These are phyloP conservation scores for Myiotriccus ornatus DNA, from an alignment of 2,797 vertebrate species.

Conservation along the genomic window DNA sequence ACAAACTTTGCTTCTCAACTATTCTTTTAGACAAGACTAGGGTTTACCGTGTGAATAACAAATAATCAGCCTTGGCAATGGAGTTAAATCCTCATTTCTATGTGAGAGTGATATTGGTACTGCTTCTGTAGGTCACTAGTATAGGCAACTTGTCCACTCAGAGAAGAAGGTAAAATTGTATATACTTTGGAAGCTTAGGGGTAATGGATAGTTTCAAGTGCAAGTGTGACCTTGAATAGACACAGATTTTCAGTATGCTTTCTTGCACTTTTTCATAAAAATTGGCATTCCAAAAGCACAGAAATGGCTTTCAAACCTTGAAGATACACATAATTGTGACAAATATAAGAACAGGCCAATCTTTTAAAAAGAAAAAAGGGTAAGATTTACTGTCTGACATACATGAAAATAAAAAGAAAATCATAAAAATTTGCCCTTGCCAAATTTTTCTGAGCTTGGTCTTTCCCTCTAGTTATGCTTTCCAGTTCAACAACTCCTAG, in stretches of 20 bases:
- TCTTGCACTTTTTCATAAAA: not conserved
- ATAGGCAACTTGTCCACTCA: not conserved
- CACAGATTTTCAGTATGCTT: not conserved
- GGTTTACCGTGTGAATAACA: not conserved
- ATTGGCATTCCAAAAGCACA: not conserved
- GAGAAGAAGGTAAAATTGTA: not conserved
- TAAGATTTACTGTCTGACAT: not conserved
- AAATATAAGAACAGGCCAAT: not conserved
- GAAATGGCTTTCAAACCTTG: not conserved
- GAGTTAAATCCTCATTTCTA: not conserved
- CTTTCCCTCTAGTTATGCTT: not conserved
- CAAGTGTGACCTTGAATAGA: not conserved
- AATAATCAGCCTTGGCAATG: not conserved
- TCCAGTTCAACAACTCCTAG: not conserved
- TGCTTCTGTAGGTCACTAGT: not conserved
- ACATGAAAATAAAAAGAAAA: not conserved
- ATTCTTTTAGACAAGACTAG: not conserved
- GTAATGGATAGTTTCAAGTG: not conserved
- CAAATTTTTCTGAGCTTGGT: not conserved
- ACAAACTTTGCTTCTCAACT: not conserved
- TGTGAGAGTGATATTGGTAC: not conserved
- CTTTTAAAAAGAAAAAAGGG: not conserved
- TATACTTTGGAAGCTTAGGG: not conserved
- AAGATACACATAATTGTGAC: not conserved
- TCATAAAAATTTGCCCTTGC: not conserved